A percentile compares a stretch with the other conserved stretches of the same genome.
Conservation (phyloP, 2,113 vertebrate genomes). For the Chiloscyllium plagiosum region DNA sequence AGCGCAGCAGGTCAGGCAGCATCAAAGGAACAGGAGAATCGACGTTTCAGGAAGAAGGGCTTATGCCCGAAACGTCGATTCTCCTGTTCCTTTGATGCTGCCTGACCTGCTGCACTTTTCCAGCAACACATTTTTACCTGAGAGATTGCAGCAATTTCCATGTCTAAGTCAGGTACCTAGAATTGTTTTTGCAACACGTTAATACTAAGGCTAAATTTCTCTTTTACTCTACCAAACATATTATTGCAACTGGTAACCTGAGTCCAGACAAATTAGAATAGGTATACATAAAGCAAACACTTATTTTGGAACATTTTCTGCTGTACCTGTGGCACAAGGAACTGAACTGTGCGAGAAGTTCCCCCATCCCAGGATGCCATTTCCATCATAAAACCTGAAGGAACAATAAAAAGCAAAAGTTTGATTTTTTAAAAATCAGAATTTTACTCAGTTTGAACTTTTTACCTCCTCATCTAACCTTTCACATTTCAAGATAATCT, state of each 20-base stretch:
- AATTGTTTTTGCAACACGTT: background rate
- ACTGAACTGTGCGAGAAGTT: slow-evolving; percentile 91
- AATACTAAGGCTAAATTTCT: background rate
- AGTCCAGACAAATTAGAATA: too few relatives aligned
- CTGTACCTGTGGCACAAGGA: slow-evolving; percentile 87
- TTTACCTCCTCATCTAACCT: background rate
- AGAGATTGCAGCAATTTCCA: background rate
- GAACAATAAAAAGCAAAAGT: background rate
- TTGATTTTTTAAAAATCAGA: background rate
- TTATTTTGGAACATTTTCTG: background rate
- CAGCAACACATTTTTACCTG: too few relatives aligned
- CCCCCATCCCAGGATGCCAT: slow-evolving; percentile 99
- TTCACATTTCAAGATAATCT: background rate
- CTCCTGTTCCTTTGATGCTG: too few relatives aligned
- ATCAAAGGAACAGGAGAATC: too few relatives aligned
- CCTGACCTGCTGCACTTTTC: too few relatives aligned
- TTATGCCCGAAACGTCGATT: too few relatives aligned
- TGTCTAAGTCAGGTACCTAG: background rate
- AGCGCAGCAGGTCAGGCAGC: too few relatives aligned
- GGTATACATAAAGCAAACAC: background rate
- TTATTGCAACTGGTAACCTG: background rate
- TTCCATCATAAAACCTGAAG: slow-evolving; percentile 98
- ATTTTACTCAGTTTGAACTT: background rate
- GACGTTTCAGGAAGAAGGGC: too few relatives aligned
- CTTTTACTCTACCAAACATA: background rate